Conservation (phyloP, 2,113 vertebrate genomes). For the Penelope pileata region DNA sequence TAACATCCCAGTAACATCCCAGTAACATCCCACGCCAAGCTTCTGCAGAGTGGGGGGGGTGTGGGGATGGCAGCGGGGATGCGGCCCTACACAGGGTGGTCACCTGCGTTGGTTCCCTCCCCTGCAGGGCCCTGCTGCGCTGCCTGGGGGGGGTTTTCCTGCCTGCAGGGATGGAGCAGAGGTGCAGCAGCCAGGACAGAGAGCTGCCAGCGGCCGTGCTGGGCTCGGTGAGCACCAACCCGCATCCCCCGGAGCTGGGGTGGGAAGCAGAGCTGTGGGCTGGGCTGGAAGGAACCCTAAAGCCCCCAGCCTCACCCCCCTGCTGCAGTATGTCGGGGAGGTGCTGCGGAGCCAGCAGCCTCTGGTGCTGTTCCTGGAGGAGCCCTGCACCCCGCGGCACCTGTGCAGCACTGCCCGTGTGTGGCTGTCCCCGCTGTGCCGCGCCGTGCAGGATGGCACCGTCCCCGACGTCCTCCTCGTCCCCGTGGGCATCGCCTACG, state of each 20-base stretch:
- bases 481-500: conserved; percentile 87
- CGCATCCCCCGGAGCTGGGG: not conserved
- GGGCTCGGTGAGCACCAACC: not conserved
- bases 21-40: too few species aligned
- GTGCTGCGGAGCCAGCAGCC: conserved; percentile 82
- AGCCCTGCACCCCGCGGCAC: conserved; percentile 46
- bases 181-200: fast-evolving
- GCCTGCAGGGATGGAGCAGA: conserved; percentile 12
- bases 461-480: conserved; percentile 82
- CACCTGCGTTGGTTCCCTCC: too few species aligned
- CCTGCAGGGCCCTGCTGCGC: conserved; percentile 62
- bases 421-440: conserved; percentile 75
- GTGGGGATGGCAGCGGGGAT: fast-evolving
- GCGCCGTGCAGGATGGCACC: conserved; percentile 63
- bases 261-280: not conserved
- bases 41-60: not conserved
- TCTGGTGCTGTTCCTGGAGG: conserved; percentile 81
- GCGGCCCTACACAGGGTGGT: fast-evolving
- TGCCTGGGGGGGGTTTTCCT: conserved; percentile 77
- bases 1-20: too few species aligned
- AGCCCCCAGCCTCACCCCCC: not conserved
- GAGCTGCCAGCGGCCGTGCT: conserved; percentile 50
- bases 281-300: too few species aligned
- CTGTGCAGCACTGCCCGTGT: conserved; percentile 61
- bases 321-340: conserved; percentile 80